Conservation (phyloP, 2,797 vertebrate species). For the Acipenser oxyrinchus region DNA sequence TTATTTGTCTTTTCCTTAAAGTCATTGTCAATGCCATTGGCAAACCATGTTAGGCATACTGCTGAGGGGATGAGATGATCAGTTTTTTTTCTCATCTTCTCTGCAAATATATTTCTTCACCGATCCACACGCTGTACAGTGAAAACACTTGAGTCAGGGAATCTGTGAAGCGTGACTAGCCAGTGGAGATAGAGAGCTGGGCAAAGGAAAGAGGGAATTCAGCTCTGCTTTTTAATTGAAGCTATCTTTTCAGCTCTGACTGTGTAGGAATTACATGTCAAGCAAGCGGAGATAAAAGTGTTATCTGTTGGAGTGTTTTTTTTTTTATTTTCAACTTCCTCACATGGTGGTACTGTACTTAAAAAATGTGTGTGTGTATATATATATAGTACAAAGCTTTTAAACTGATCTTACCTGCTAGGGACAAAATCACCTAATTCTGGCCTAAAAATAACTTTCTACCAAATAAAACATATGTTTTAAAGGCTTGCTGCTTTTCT, state of each 20-base stretch:
- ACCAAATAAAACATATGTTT: too few relatives aligned
- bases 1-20: too few relatives aligned
- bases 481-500: too few relatives aligned
- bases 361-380: too few relatives aligned
- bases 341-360: too few relatives aligned
- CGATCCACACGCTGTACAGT: constrained; percentile 10
- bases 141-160: constrained; percentile 34
- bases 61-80: constrained; percentile 34
- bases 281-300: constrained; percentile 14
- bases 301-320: constrained; percentile 29
- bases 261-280: constrained; percentile 15
- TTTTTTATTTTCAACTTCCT: too few relatives aligned
- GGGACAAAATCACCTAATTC: too few relatives aligned
- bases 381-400: too few relatives aligned
- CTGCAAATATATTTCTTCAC: constrained; percentile 34
- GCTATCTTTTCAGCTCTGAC: not conserved
- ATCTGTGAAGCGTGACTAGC: constrained; percentile 33
- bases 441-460: too few relatives aligned
- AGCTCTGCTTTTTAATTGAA: constrained; percentile 1
- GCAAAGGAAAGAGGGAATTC: not conserved
- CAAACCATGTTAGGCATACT: constrained; percentile 36
- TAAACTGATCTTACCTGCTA: too few relatives aligned
- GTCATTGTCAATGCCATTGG: too few relatives aligned
- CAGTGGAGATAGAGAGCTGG: constrained; percentile 11
- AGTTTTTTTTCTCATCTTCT: constrained; percentile 31